Base-by-base conservation (phyloP, 2,113 vertebrate genomes). In the Prunella fulvescens region DNA sequence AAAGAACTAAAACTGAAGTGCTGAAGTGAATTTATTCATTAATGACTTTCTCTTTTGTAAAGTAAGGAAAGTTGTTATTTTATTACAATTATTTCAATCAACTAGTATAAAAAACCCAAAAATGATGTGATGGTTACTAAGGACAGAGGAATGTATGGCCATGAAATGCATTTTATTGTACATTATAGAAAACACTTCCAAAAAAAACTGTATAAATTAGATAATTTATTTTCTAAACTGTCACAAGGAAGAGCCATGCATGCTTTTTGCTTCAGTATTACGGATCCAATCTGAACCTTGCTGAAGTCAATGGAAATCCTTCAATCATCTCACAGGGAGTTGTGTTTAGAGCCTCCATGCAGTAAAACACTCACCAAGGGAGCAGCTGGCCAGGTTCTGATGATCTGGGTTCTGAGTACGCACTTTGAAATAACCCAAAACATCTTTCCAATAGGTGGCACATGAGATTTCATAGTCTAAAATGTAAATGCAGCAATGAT, bases 391-490 rank as follows among this genome's bases (percentile, higher is more conserved):
- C 58, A 39, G 40, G 28, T 76, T 78, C 42, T 14, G 7, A 61
- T 66, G n/a, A 70, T 56, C 71, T 72, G 12, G 64, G 44, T 47
- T 84, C 48, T 56, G 8, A 77, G 53, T 1, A 0, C 50, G 54
- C 48, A 50, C 62, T 45, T 94, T 73, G 82, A 72, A 92, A 79
- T 92, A 94, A 86, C 20, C n/a, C 62, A 86, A 87, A 93, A n/a
- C 44, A 69, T 70, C 61, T 88, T 85, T 86, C 78, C 92, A 51
- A 70, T 64, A 92, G 93, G 69, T 88, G 89, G 88, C 57, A 93
- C 37, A 39, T 84, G 80, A 88, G 61, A 91, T 94, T 50, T 90
- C 50, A 0, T 73, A 61, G 72, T 40, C 57, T 73, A 29, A 83
- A 83, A 60, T 0, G 0, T 81, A 70, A 79, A 71, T 40, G 73